Percentiles rank a stretch among this genome's conserved stretches.
These are phyloP conservation scores for Paedocypris micromegethes DNA, from an alignment of 2,797 vertebrate genomes.

Conservation along the genomic window DNA sequence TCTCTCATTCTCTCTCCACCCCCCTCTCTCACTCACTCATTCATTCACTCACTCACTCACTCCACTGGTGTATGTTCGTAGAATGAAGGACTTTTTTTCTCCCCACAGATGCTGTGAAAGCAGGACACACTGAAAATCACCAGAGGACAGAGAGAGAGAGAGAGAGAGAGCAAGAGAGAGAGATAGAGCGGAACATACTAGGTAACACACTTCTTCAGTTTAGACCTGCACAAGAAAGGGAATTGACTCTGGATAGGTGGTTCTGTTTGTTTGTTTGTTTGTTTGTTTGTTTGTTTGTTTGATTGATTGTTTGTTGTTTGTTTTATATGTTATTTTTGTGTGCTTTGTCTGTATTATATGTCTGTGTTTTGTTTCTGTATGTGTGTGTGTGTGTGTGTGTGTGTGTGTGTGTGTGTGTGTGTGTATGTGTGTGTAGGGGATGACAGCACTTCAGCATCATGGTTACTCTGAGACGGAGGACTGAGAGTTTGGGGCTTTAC, in stretches of 20 bases:
- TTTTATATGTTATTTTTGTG: too few relatives aligned
- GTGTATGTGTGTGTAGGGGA: constrained; percentile 65
- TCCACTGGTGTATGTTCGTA: neutral
- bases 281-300: too few relatives aligned
- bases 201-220: too few relatives aligned
- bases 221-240: too few relatives aligned
- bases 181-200: neutral
- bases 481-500: constrained; percentile 71
- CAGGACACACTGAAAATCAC: constrained; percentile 13
- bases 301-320: too few relatives aligned
- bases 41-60: too few relatives aligned
- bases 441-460: constrained; percentile 75
- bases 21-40: too few relatives aligned
- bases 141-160: constrained; percentile 2
- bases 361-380: too few relatives aligned
- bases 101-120: constrained; percentile 10
- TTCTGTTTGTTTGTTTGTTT: too few relatives aligned
- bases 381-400: neutral
- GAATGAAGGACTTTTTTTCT: constrained; percentile 16
- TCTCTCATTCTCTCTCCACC: too few relatives aligned
- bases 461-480: constrained; percentile 73
- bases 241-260: too few relatives aligned
- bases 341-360: too few relatives aligned
- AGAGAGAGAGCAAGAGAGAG: neutral
- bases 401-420: constrained; percentile 15